Evolutionary conservation across 1,140 invertebrate species (phyloP), one percentile per base, ranked within the genome.

Genomic region (Scaptomyza pallida): DNA sequence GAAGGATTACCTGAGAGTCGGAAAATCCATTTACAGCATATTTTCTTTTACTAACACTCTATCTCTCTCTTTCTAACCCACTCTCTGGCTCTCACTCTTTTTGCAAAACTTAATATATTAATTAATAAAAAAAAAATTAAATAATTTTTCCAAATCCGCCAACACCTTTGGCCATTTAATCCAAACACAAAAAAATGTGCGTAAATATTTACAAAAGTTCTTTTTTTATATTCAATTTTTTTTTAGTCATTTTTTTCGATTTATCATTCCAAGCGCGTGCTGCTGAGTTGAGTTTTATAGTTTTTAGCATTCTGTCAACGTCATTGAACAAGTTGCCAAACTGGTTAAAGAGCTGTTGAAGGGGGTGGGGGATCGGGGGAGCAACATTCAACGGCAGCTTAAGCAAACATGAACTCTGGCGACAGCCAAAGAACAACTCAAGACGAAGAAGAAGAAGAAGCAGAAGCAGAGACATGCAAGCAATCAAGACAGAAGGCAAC

Each of bases 361-460:
- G 1, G 4, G 41, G 17, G 17, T 2, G 26, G 19, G 1, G 16
- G 30, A n/a, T n/a, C 19, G n/a, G 37, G n/a, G 1, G 8, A 12
- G 6, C 67, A 17, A 51, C 44, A n/a, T 54, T 45, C 59, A 70
- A 70, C 67, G 54, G 72, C 77, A 76, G 77, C 68, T 35, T 48
- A 71, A 74, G 71, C 75, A 82, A 83, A 82, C 71, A 82, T 74
- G 71, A 80, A 80, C 71, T 70, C 77, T 54, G 70, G 62, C 74
- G 74, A 81, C 78, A 75, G 63, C 57, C 41, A 61, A 55, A 69
- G 52, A 64, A 57, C 52, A 37, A 45, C 52, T 75, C 56, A 61
- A 65, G 51, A 57, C 9, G 33, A 35, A 12, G n/a, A n/a, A n/a
- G n/a, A n/a, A n/a, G n/a, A n/a, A n/a, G n/a, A 26, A 26, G 8